Base-by-base conservation (phyloP, 2,888 invertebrate genomes). In the Platycheirus albimanus region DNA sequence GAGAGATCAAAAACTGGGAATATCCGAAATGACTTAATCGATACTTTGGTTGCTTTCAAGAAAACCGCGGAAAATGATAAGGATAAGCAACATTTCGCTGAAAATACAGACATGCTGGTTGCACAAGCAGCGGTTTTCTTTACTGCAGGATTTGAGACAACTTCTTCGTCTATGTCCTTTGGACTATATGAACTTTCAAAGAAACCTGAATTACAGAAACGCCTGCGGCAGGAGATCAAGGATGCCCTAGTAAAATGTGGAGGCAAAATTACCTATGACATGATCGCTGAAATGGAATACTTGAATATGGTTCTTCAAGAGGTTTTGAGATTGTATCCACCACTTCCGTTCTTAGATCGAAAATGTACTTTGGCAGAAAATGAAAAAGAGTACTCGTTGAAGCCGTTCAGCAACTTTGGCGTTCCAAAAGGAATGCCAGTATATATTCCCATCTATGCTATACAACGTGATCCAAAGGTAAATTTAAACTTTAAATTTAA, bases 1-100 rank as follows among this genome's bases (percentile, higher is more conserved):
- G 88, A 91, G n/a, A 88, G 93, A 0, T 89, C 90, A 54, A 86
- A 89, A 13, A 88, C 87, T 2, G 91, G 90, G 1, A 58, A 83
- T 0, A 87, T 87, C 2, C 88, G 92, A n/a, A 90, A 91, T 52
- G 93, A 93, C 86, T 89, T 93, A 0, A 90, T 93, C 43, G 92
- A 93, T 85, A 85, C 91, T 1, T 85, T 93, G 8, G 87, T 93
- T 30, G 88, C 90, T 1, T 72, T 92, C 3, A 91, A 89, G 36
- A 87, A 89, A 61, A 49, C 61, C 5, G 61, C 67, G 20, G 43
- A 74, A 17, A n/a, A 6, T 0, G 36, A 58, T 13, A 11, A 43
- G 88, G 78, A 85, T 3, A 71, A 69, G 2, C 15, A 72, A 11
- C 30, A 69, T 6, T 15, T 81, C 11, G 74, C 83, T 89, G 89